Base-by-base conservation (phyloP, 2,113 vertebrate genomes). In the Hypanus sabinus region DNA sequence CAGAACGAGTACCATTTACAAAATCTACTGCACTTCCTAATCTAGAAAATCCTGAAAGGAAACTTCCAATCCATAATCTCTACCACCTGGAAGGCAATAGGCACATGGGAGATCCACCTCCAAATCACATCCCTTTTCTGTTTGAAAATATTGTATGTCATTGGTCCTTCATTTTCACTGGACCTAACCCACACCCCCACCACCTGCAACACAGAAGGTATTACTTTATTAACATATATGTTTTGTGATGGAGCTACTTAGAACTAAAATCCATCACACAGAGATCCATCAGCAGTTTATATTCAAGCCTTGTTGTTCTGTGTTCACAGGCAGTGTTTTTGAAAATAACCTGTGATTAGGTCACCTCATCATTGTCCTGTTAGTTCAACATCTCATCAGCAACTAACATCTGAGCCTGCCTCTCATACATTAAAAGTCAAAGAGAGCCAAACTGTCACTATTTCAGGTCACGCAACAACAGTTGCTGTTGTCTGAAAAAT, bases 331-430 rank as follows among this genome's bases (percentile, higher is more conserved):
- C 0, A n/a, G 65, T 33, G 62, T 16, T 90, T 33, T 62, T 68
- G 85, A 90, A 90, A 90, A 33, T 90, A 90, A 68, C 30, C 30
- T 90, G n/a, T 33, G 62, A 65, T 65, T 88, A 88, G 57, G 60
- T 33, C 33, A n/a, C 85, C 18, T 6, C 30, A 65, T 20, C 14
- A 90, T 33, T 90, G 85, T n/a, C 57, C 6, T n/a, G 85, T 65
- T 5, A 2, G n/a, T 65, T 88, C 27, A 88, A 88, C 33, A 88
- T 33, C 85, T 30, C 57, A 65, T 65, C 85, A n/a, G 83, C 27
- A n/a, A 5, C 57, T 27, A 57, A 30, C 83, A 60, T 87, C 11
- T 11, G 27, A 33, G 30, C 85, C 57, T 65, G 85, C 57, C 30
- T 85, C 14, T 14, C 27, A 62, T 62, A 27, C 57, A 88, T 88